phyloP scores from a whole-genome alignment of 2,888 invertebrate genomes.

The Lochmaea crataegi region DNA sequence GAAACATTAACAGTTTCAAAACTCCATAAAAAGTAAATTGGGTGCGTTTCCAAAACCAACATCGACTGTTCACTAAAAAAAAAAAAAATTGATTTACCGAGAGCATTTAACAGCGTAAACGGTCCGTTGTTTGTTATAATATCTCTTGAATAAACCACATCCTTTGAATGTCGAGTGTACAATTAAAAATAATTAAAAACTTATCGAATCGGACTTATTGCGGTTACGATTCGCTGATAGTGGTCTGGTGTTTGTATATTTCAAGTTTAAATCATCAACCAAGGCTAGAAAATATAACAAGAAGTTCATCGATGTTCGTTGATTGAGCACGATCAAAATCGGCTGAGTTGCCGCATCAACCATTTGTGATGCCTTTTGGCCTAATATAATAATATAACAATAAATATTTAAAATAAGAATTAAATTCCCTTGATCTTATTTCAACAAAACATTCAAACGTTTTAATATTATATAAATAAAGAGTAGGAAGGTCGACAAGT shows the following conservation, averaged over 20 bases:
- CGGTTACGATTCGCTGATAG: slow-evolving; percentile 4
- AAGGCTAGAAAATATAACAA: background rate
- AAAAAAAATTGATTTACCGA: slow-evolving; percentile 46
- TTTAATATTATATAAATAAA: too few relatives aligned
- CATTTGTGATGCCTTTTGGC: too few relatives aligned
- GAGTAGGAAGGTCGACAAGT: too few relatives aligned
- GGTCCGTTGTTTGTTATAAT: slow-evolving; percentile 20
- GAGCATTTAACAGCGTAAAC: slow-evolving; percentile 33
- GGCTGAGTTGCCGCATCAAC: too few relatives aligned
- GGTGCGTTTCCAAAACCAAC: slow-evolving; percentile 49
- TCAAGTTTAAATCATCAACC: background rate
- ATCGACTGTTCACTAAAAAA: slow-evolving; percentile 34
- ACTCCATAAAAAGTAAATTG: slow-evolving; percentile 53
- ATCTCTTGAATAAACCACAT: slow-evolving; percentile 22
- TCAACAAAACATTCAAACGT: too few relatives aligned
- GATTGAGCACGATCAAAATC: too few relatives aligned
- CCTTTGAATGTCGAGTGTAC: slow-evolving; percentile 18
- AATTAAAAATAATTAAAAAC: slow-evolving; percentile 3
- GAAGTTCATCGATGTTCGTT: too few relatives aligned
- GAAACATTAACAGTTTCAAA: slow-evolving; percentile 49
- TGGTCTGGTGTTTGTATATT: background rate
- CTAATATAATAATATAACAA: too few relatives aligned
- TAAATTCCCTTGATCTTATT: too few relatives aligned
- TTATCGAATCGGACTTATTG: slow-evolving; percentile 2
- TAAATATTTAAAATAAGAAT: too few relatives aligned